Evolutionary conservation across 2,113 vertebrate species (phyloP).

Genomic region (Seriola aureovittata): DNA sequence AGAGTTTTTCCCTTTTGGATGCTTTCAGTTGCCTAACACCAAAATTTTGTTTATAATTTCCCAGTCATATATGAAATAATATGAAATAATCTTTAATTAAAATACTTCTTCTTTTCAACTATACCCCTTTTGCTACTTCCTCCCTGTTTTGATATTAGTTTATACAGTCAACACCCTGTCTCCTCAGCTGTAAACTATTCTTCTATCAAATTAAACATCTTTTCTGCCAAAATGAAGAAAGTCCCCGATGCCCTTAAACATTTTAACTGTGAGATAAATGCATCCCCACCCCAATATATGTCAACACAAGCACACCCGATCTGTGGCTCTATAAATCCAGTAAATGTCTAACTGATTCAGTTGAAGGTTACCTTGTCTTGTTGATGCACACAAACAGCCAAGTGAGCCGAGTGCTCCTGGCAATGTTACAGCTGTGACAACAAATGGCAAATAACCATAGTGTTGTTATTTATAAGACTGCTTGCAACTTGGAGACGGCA

Average conservation of each 20-base stretch:
- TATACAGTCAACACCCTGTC: slow-evolving; percentile 24
- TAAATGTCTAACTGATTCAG: slow-evolving; percentile 42
- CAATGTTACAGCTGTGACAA: slow-evolving; percentile 59
- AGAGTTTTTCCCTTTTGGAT: no score
- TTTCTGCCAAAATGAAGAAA: slow-evolving; percentile 34
- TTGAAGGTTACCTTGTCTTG: slow-evolving; percentile 65
- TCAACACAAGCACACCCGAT: slow-evolving; percentile 38
- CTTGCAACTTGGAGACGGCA: slow-evolving; percentile 21
- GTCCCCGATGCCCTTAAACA: slow-evolving; percentile 28
- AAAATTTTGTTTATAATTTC: no score
- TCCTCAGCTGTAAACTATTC: slow-evolving; percentile 33
- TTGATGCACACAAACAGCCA: slow-evolving; percentile 47
- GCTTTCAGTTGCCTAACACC: no score
- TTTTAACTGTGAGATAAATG: slow-evolving; percentile 46
- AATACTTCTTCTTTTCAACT: no score
- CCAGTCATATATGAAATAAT: no score
- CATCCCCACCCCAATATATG: neutral
- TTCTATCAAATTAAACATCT: slow-evolving; percentile 39
- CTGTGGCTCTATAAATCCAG: slow-evolving; percentile 49
- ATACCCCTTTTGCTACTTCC: neutral
- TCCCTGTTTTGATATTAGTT: slow-evolving; percentile 5
- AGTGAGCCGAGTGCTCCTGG: slow-evolving; percentile 49
- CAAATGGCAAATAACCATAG: slow-evolving; percentile 51
- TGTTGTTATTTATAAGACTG: slow-evolving; percentile 58
- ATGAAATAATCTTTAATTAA: neutral